These are phyloP conservation scores for Diabrotica virgifera DNA, from an alignment of 1,140 invertebrate genomes.

Conservation along the genomic window DNA sequence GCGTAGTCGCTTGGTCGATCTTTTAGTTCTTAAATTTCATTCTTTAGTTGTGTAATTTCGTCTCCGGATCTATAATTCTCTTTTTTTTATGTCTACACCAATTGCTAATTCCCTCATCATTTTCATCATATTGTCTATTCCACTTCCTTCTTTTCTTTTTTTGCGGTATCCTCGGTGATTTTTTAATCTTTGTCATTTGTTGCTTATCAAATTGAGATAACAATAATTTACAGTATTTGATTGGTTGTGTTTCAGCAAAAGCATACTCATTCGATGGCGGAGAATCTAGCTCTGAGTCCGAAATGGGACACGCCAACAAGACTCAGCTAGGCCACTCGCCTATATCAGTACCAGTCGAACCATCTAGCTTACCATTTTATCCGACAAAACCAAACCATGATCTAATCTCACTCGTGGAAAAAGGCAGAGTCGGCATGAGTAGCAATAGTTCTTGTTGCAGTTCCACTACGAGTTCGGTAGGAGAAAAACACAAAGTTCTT, in stretches of 20 bases:
- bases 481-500: conserved; percentile 38
- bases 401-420: conserved; percentile 58
- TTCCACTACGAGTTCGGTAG: conserved; percentile 46
- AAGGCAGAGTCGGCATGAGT: conserved; percentile 53
- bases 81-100: no score
- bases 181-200: no score
- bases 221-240: no score
- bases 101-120: no score
- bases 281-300: conserved; percentile 63
- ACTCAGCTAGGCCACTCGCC: conserved; percentile 49
- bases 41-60: no score
- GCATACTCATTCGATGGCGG: conserved; percentile 57
- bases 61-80: no score
- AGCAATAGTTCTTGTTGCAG: conserved; percentile 48
- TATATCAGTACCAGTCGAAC: conserved; percentile 4
- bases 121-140: no score
- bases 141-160: no score
- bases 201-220: no score
- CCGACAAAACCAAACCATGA: conserved; percentile 45
- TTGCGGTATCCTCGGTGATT: no score
- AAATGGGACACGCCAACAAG: conserved; percentile 54
- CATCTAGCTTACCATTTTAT: conserved; percentile 17
- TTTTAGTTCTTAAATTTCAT: no score
- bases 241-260: conserved; percentile 48
- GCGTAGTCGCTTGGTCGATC: no score